phyloP scores from a whole-genome alignment of 2,797 vertebrate species.

The Sebastes jordani region DNA sequence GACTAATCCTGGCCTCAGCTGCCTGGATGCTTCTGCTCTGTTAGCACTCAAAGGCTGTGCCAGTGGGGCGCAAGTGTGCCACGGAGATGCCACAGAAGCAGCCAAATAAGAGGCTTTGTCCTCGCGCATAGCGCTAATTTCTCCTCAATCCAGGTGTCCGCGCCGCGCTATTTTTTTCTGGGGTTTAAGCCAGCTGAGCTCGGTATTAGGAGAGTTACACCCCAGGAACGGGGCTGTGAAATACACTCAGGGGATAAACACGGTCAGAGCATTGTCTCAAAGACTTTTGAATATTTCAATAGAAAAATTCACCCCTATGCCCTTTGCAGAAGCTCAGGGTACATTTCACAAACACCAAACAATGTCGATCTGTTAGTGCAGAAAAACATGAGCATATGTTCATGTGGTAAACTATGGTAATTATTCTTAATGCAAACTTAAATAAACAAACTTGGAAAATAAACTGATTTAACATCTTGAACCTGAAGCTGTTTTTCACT shows the following conservation, averaged over 20 bases:
- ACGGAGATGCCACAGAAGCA: conserved; percentile 35
- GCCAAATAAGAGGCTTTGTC: conserved; percentile 71
- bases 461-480: background rate
- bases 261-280: conserved; percentile 15
- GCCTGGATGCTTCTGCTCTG: conserved; percentile 63
- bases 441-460: background rate
- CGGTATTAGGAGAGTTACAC: conserved; percentile 32
- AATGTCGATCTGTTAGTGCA: background rate
- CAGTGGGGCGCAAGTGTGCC: conserved; percentile 48
- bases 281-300: background rate
- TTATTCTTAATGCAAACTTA: background rate
- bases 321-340: background rate
- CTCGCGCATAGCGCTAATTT: conserved; percentile 59
- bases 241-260: conserved; percentile 34
- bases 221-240: conserved; percentile 23
- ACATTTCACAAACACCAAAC: background rate
- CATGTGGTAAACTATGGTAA: background rate
- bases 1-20: conserved; percentile 67
- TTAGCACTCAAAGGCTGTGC: conserved; percentile 50
- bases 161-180: conserved; percentile 15
- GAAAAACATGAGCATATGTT: background rate
- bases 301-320: background rate
- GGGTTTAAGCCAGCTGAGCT: conserved; percentile 34
- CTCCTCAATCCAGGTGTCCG: conserved; percentile 59
- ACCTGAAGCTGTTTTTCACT: background rate